Evolutionary conservation across 2,113 vertebrate genomes (phyloP).

Genomic region (Aix galericulata): DNA sequence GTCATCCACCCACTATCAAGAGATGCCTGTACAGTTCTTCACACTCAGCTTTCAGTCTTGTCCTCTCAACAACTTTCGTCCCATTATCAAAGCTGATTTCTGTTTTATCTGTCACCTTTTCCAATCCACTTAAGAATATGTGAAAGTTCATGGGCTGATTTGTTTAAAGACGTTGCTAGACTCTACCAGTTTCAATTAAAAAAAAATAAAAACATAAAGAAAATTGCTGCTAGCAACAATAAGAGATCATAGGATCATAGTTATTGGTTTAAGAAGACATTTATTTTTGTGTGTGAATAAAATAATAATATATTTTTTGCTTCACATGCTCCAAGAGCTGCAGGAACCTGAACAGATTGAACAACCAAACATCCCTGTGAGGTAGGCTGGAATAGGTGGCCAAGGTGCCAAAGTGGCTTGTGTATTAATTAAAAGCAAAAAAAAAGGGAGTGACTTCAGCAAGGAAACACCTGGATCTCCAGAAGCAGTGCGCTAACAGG

Average conservation of each 20-base stretch:
- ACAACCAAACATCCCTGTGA: conserved; percentile 27
- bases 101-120: neutral
- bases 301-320: conserved; percentile 34
- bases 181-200: neutral
- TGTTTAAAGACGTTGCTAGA: neutral
- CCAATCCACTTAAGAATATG: neutral
- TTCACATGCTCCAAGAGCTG: conserved; percentile 25
- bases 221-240: neutral
- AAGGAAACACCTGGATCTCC: conserved; percentile 16
- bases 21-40: neutral
- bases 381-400: conserved; percentile 55
- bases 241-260: neutral
- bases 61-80: neutral
- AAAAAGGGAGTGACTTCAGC: conserved; percentile 56
- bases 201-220: neutral
- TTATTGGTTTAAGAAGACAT: neutral
- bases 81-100: neutral
- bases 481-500: neutral
- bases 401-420: conserved; percentile 13
- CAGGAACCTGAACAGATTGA: conserved; percentile 18
- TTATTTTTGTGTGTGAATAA: conserved; percentile 49
- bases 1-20: neutral
- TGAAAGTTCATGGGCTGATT: neutral
- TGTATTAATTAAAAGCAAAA: conserved; percentile 8
- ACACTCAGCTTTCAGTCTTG: neutral